Base-by-base conservation (phyloP, 2,888 invertebrate genomes). In the Emmelina monodactyla region DNA sequence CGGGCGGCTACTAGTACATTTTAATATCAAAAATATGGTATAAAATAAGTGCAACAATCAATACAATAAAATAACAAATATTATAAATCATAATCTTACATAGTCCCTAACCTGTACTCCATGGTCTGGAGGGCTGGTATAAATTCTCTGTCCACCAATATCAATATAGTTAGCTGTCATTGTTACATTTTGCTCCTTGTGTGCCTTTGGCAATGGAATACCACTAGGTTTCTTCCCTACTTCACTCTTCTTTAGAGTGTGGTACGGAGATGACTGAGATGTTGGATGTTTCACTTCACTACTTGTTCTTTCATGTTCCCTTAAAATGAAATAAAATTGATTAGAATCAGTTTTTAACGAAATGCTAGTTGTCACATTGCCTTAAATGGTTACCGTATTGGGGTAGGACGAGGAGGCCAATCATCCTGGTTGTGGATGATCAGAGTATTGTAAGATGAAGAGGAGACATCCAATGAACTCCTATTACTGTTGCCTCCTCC, bases 401-500 rank as follows among this genome's bases (percentile, higher is more conserved):
- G 73, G 2, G 78, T 72, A 10, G 75, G 79, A 47, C 79, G 53
- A 1, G 73, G 85, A 35, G 85, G 84, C 88, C 89, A 88, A 53
- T 87, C 88, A 53, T 89, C 88, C 47, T 84, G 84, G 42, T 87
- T 89, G 59, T 92, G 91, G 53, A 92, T 92, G 46, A 92, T 91
- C 31, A 92, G 83, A 10, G 92, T 92, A 56, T 91, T 91, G 58
- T 91, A 92, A 2, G 90, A 89, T 35, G 89, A 89, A 6, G 89
- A 88, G 16, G 89, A 89, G 3, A 88, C 87, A 60, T 89, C 89
- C 49, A 88, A 66, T 15, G 85, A 85, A 49, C 85, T 85, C 37
- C 85, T 71, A 54, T 85, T 86, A 33, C 85, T 85, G 50, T 78
- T 80, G 10, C 70, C 62, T 1, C 78, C 80, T 14, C 84, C 84